A percentile compares a stretch with the other conserved stretches of the same genome.
phyloP scores from a whole-genome alignment of 2,113 vertebrate genomes.

The Psephotus haematonotus region DNA sequence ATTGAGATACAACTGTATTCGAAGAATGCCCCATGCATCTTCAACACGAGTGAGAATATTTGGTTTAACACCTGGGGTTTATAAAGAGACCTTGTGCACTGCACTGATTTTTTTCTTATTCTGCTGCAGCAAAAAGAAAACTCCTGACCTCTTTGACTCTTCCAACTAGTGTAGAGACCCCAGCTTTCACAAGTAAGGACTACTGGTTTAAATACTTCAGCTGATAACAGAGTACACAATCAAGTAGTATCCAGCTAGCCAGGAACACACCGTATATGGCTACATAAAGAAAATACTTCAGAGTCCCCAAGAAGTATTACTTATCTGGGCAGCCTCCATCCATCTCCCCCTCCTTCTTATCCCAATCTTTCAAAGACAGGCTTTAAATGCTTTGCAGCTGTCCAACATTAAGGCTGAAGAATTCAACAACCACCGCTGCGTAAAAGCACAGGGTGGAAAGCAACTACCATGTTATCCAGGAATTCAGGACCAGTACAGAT shows the following conservation, averaged over 20 bases:
- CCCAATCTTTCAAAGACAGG: conserved; percentile 35
- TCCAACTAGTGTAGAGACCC: neutral
- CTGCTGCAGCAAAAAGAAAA: neutral
- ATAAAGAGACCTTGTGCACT: neutral
- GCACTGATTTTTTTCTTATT: neutral
- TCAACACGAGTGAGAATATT: neutral
- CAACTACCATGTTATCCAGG: neutral
- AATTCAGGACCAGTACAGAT: neutral
- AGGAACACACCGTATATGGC: neutral
- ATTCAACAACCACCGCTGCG: neutral
- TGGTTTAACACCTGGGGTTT: neutral
- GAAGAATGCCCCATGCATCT: neutral
- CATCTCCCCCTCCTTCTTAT: neutral
- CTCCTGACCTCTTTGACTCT: neutral
- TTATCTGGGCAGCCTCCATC: neutral
- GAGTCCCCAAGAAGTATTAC: conserved; percentile 1
- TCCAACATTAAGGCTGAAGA: conserved; percentile 25
- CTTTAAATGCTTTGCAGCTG: conserved; percentile 48
- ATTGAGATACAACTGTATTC: neutral
- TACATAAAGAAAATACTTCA: neutral
- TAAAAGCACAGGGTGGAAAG: neutral
- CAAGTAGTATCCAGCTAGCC: neutral
- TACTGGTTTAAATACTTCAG: neutral
- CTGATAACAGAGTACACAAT: neutral
- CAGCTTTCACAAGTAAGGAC: neutral